phyloP scores from a whole-genome alignment of 2,888 invertebrate genomes.

The Chesias legatella region DNA sequence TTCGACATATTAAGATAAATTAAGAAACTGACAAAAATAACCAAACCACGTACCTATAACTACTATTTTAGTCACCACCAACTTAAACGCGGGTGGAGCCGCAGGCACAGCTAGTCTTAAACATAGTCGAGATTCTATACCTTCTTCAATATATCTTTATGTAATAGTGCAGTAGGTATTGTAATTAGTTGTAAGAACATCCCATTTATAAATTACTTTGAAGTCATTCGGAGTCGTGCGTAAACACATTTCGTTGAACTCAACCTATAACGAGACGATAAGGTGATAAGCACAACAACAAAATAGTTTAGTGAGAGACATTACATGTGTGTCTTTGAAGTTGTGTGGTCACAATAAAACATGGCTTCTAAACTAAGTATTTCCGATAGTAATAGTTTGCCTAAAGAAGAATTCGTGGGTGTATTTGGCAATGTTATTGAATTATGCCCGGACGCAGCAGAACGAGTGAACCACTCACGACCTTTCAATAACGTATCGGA shows the following conservation, averaged over 20 bases:
- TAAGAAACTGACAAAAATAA: no score
- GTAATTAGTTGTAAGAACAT: neutral
- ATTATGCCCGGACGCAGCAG: slow-evolving; percentile 77
- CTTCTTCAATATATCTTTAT: no score
- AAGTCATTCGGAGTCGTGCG: slow-evolving; percentile 6
- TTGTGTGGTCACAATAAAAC: slow-evolving; percentile 2
- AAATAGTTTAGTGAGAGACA: slow-evolving; percentile 7
- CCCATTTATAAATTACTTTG: slow-evolving; percentile 1
- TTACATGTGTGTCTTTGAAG: neutral
- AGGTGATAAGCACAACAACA: slow-evolving; percentile 32
- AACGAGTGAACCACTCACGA: slow-evolving; percentile 61
- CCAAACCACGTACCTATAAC: no score
- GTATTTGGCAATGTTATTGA: slow-evolving; percentile 84
- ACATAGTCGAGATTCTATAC: no score
- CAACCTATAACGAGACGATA: slow-evolving; percentile 43
- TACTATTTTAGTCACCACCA: no score
- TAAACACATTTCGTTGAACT: slow-evolving; percentile 37
- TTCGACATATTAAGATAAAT: no score
- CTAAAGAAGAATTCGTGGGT: slow-evolving; percentile 74
- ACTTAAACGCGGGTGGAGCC: no score
- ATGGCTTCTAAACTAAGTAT: slow-evolving; percentile 48
- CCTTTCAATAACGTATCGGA: slow-evolving; percentile 74
- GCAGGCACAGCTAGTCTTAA: no score
- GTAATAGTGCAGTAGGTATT: no score
- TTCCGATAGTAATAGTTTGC: slow-evolving; percentile 76